Conservation (phyloP, 2,113 vertebrate genomes). For the Alaudala cheleensis region DNA sequence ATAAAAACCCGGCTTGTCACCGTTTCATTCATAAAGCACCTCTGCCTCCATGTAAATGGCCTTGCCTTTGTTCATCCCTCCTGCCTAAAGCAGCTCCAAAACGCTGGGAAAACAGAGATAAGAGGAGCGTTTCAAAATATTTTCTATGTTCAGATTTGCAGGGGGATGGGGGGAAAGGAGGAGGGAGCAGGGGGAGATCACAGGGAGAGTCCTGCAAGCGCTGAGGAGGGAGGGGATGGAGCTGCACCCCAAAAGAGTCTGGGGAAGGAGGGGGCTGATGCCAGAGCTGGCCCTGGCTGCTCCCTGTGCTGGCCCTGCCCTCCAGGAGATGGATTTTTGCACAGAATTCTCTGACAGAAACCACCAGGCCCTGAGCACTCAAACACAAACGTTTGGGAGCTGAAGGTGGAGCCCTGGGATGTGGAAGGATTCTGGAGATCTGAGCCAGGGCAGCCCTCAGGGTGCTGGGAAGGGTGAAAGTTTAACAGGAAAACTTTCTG, state of each 20-base stretch:
- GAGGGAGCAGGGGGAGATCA: background rate
- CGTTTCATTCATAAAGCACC: background rate
- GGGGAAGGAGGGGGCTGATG: background rate
- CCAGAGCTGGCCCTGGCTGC: background rate
- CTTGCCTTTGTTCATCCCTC: constrained; percentile 7
- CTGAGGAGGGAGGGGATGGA: background rate
- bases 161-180: background rate
- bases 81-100: constrained; percentile 10
- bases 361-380: background rate
- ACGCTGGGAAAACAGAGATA: constrained; percentile 32
- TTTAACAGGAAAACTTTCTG: no score
- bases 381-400: background rate
- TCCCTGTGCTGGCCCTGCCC: background rate
- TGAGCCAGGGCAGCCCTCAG: background rate
- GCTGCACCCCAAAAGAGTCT: background rate
- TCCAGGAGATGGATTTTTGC: background rate
- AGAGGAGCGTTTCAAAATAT: background rate
- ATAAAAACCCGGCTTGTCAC: background rate
- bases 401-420: fast-evolving
- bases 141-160: background rate
- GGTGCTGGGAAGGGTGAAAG: no score
- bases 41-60: background rate
- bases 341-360: background rate
- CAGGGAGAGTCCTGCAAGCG: background rate
- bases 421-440: background rate